Percentiles rank a stretch among this genome's conserved stretches.
phyloP scores from a whole-genome alignment of 2,113 vertebrate genomes.

The Poecilia latipinna region DNA sequence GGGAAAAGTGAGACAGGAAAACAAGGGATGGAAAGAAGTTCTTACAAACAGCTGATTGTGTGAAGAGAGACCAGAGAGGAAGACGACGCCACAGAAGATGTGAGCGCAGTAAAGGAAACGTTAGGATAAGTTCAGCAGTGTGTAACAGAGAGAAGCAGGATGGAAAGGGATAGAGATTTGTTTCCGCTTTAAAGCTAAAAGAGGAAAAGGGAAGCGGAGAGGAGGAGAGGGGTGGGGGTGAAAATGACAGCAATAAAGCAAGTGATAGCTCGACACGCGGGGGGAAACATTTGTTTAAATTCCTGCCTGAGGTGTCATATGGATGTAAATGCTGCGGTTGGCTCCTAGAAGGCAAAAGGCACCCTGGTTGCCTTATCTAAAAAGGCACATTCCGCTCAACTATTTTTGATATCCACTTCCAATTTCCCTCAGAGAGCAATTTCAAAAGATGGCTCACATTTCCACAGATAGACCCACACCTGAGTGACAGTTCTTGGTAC shows the following conservation, averaged over 20 bases:
- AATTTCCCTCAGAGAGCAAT: constrained; percentile 51
- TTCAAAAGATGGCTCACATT: constrained; percentile 62
- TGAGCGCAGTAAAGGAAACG: constrained; percentile 14
- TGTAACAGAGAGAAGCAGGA: constrained; percentile 40
- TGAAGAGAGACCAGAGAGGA: constrained; percentile 66
- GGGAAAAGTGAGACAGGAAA: constrained; percentile 23
- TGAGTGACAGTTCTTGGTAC: constrained; percentile 62
- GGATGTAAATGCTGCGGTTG: constrained; percentile 70
- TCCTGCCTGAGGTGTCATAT: constrained; percentile 61
- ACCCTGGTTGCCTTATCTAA: constrained; percentile 61
- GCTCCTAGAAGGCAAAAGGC: constrained; percentile 44
- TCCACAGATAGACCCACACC: constrained; percentile 40
- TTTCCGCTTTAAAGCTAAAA: constrained; percentile 46
- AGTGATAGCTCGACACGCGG: constrained; percentile 31
- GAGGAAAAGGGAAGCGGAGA: not conserved
- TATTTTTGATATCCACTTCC: constrained; percentile 62
- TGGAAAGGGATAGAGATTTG: constrained; percentile 11
- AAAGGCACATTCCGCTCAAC: constrained; percentile 64
- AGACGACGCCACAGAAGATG: constrained; percentile 52
- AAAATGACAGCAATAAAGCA: constrained; percentile 23
- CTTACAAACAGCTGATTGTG: constrained; percentile 77
- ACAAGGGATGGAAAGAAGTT: constrained; percentile 51
- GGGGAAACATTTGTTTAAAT: constrained; percentile 70
- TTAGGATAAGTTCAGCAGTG: constrained; percentile 62
- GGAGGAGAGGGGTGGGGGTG: not conserved